A percentile compares a stretch with the other conserved stretches of the same genome.
Evolutionary conservation across 64 coral and sea anemone species (phyloP).

Genomic region (Platygyra sinensis): DNA sequence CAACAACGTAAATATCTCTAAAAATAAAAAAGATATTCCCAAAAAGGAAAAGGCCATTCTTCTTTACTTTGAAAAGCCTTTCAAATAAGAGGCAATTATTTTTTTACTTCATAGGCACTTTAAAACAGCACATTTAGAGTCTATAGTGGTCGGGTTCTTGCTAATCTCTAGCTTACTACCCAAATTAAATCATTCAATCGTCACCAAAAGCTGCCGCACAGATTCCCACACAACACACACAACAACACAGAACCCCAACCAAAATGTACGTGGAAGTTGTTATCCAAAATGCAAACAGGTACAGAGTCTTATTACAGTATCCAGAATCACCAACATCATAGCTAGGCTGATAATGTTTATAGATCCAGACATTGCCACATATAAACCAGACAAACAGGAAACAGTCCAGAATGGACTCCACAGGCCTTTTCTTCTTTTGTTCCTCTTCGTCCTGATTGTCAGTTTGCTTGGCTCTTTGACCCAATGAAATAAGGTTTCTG

Average conservation of each 20-base stretch:
- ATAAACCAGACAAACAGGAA: slow-evolving; percentile 96
- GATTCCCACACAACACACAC: slow-evolving; percentile 82
- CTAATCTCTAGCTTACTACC: background rate
- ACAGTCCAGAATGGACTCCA: slow-evolving; percentile 74
- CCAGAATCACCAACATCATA: background rate
- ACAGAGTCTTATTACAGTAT: slow-evolving; percentile 86
- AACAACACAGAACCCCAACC: slow-evolving; percentile 67
- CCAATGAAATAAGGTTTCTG: slow-evolving; percentile 81
- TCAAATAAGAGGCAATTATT: no score
- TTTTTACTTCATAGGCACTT: no score
- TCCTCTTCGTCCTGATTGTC: slow-evolving; percentile 35
- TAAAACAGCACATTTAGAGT: no score
- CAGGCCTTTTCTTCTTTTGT: slow-evolving; percentile 53
- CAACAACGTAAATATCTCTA: no score
- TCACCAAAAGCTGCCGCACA: slow-evolving; percentile 67
- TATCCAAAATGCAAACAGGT: slow-evolving; percentile 95
- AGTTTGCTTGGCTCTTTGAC: slow-evolving; percentile 55
- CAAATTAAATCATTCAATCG: background rate
- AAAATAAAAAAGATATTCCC: no score
- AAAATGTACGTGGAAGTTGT: slow-evolving; percentile 86
- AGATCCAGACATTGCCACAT: slow-evolving; percentile 96
- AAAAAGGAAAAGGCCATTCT: no score
- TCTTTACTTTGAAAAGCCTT: no score
- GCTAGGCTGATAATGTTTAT: slow-evolving; percentile 57
- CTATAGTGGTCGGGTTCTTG: no score